Evolutionary conservation across 2,888 invertebrate genomes (phyloP).

Genomic region (Stictocephala bisonia): DNA sequence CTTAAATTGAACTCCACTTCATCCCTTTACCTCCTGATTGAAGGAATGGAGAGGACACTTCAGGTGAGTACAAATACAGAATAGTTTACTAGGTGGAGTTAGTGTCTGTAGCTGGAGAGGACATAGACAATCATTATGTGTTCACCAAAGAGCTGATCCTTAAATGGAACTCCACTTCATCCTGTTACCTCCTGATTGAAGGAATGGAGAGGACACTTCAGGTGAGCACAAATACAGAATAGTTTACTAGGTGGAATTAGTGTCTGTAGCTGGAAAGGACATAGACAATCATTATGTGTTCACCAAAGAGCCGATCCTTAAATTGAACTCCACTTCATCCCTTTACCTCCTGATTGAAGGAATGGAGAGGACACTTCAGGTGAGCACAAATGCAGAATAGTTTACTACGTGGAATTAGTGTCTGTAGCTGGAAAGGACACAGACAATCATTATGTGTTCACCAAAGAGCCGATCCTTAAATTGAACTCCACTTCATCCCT

Average conservation of each 20-base stretch:
- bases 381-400: conserved; percentile 63
- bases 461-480: no score
- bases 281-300: conserved; percentile 77
- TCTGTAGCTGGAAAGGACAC: no score
- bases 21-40: conserved; percentile 74
- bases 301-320: conserved; percentile 72
- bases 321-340: conserved; percentile 76
- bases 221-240: no score
- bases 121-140: conserved; percentile 77
- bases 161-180: conserved; percentile 76
- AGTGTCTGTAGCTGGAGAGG: conserved; percentile 76
- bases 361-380: conserved; percentile 73
- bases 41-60: conserved; percentile 73
- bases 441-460: no score
- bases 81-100: conserved; percentile 71
- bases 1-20: conserved; percentile 76
- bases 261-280: conserved; percentile 76
- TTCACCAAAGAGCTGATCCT: conserved; percentile 73
- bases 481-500: no score
- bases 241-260: conserved; percentile 72
- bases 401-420: no score
- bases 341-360: conserved; percentile 76
- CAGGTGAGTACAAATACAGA: conserved; percentile 71
- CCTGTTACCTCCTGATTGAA: conserved; percentile 75
- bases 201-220: conserved; percentile 73